Evolutionary conservation across 2,113 vertebrate genomes (phyloP).

Genomic region (Chaetorhynchus papuensis): DNA sequence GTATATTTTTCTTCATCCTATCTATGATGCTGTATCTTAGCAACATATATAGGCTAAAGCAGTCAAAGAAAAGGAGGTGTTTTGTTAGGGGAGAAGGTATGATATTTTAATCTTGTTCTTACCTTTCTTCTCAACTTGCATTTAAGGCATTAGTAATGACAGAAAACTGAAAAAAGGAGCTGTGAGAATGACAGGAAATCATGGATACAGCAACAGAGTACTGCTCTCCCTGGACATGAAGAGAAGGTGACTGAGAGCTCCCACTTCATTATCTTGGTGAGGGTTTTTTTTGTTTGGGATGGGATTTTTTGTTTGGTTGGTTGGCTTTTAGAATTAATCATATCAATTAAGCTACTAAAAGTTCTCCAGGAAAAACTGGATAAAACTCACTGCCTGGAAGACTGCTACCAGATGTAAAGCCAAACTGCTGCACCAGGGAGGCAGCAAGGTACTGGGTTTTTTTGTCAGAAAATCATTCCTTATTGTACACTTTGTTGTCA

Average conservation of each 20-base stretch:
- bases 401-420: background rate
- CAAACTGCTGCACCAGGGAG: background rate
- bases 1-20: background rate
- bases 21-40: background rate
- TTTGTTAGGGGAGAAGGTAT: background rate
- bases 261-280: background rate
- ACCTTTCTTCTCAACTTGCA: background rate
- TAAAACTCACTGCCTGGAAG: background rate
- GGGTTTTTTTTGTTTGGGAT: background rate
- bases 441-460: background rate
- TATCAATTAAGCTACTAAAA: background rate
- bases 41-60: background rate
- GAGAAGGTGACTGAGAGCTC: background rate
- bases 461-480: background rate
- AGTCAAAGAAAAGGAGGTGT: background rate
- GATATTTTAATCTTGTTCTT: background rate
- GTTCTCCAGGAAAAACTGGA: background rate
- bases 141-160: background rate
- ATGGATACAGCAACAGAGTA: background rate
- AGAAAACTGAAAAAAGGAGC: background rate
- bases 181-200: background rate
- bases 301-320: background rate
- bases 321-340: background rate
- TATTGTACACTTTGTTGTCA: background rate
- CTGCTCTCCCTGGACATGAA: background rate